phyloP scores from a whole-genome alignment of 2,797 vertebrate genomes.

The Gymnoscopelus microlampas region DNA sequence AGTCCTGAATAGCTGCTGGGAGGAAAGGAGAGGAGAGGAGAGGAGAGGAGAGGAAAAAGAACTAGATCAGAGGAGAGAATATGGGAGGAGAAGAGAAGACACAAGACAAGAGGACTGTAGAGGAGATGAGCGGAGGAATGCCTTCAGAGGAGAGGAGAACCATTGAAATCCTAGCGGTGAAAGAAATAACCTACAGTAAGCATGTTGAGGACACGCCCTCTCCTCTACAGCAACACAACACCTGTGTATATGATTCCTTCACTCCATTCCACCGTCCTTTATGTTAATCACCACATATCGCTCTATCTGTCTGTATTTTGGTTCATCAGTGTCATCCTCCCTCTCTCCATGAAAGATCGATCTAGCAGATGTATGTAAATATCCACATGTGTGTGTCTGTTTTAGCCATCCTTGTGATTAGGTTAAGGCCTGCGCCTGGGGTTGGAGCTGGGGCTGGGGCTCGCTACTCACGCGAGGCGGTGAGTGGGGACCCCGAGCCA shows the following conservation, averaged over 20 bases:
- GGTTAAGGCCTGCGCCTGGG: constrained; percentile 53
- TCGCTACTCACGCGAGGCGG: constrained; percentile 65
- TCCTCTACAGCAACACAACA: not conserved
- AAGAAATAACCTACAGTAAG: too few species aligned
- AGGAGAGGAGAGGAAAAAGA: constrained; percentile 15
- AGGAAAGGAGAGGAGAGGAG: not conserved
- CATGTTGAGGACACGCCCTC: too few species aligned
- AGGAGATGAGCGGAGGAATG: not conserved
- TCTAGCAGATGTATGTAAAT: constrained; percentile 73
- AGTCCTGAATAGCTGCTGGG: constrained; percentile 35
- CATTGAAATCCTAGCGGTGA: too few species aligned
- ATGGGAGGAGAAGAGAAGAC: not conserved
- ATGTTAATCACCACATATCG: constrained; percentile 21
- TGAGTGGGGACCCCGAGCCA: constrained; percentile 74
- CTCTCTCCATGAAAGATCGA: constrained; percentile 41
- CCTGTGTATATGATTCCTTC: constrained; percentile 17
- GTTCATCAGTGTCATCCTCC: constrained; percentile 35
- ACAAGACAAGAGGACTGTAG: not conserved
- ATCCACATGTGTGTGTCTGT: constrained; percentile 70
- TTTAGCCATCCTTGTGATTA: constrained; percentile 72
- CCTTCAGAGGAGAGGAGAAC: too few species aligned
- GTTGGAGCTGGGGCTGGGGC: constrained; percentile 43
- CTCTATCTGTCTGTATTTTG: constrained; percentile 30
- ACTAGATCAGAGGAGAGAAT: not conserved
- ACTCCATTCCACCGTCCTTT: constrained; percentile 22